phyloP scores from a whole-genome alignment of 2,888 invertebrate genomes.

The Sphecodes monilicornis region DNA sequence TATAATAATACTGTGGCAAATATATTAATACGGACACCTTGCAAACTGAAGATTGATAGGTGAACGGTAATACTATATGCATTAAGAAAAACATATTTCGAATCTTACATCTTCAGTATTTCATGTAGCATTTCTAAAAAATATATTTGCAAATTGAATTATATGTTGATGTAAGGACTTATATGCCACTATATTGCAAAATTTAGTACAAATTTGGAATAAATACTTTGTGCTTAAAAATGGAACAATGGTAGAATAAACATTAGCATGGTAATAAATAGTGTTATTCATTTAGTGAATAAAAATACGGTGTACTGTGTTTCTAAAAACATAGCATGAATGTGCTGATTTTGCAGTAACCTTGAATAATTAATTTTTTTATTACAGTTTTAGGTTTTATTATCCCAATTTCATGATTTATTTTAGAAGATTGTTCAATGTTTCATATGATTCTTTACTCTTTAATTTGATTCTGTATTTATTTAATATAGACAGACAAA shows the following conservation, averaged over 20 bases:
- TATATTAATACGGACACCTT: background rate
- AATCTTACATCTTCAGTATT: no score
- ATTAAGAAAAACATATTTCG: background rate
- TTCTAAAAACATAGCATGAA: background rate
- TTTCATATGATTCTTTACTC: background rate
- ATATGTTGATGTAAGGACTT: no score
- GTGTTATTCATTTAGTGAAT: background rate
- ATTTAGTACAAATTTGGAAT: background rate
- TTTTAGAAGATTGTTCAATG: background rate
- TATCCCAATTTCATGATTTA: slow-evolving; percentile 8
- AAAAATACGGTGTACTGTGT: background rate
- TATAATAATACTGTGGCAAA: background rate
- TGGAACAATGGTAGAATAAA: background rate
- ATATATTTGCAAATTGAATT: background rate
- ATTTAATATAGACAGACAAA: background rate
- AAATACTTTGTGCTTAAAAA: background rate
- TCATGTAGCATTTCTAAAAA: no score
- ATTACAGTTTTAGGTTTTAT: background rate
- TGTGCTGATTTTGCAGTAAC: background rate
- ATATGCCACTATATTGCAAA: background rate
- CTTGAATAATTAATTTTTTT: no score
- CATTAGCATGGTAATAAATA: background rate
- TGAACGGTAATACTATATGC: background rate
- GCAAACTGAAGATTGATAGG: background rate
- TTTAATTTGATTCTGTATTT: background rate